Evolutionary conservation across 2,113 vertebrate genomes (phyloP).

Genomic region (Cinclus mexicanus): DNA sequence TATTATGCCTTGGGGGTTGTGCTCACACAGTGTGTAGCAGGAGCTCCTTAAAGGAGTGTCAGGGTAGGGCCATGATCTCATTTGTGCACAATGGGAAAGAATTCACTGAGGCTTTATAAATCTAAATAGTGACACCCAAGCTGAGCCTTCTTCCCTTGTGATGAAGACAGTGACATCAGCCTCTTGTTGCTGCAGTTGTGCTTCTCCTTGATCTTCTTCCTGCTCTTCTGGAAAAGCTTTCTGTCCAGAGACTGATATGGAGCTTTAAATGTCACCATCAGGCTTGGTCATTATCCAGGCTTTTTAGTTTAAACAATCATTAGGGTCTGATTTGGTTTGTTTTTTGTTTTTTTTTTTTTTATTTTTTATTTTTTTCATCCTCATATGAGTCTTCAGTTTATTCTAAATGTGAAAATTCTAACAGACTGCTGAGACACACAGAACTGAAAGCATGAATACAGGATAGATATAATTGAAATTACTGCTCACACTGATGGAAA

Average conservation of each 20-base stretch:
- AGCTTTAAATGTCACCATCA: neutral
- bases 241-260: neutral
- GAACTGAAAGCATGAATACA: neutral
- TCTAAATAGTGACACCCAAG: neutral
- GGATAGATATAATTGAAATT: neutral
- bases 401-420: neutral
- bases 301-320: neutral
- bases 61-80: constrained; percentile 18
- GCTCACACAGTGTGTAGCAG: neutral
- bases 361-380: neutral
- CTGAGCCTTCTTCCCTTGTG: neutral
- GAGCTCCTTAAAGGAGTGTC: neutral
- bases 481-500: neutral
- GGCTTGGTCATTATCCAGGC: neutral
- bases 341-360: too few relatives aligned
- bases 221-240: neutral
- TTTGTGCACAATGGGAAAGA: neutral
- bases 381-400: neutral
- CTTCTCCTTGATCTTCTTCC: neutral
- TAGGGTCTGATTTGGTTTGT: neutral
- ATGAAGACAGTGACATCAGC: neutral
- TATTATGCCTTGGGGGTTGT: neutral
- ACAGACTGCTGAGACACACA: neutral
- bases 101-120: neutral
- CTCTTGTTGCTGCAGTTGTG: neutral